Percentiles rank a stretch among this genome's conserved stretches.
These are phyloP conservation scores for Peromyscus californicus DNA, from an alignment of 2,113 vertebrate species.

Conservation along the genomic window DNA sequence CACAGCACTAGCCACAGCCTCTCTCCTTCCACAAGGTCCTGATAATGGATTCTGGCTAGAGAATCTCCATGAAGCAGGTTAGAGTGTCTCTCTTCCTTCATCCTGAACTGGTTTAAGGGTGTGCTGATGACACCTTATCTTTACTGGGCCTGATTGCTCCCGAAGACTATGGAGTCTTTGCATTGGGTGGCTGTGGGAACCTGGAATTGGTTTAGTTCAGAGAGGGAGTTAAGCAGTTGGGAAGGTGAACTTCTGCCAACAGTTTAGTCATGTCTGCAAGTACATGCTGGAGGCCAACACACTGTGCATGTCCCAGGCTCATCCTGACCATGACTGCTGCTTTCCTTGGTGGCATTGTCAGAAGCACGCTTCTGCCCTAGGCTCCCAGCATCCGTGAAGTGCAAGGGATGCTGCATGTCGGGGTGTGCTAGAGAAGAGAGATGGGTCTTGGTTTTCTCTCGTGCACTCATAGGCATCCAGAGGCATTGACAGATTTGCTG, in stretches of 20 bases:
- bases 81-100: neutral
- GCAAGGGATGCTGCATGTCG: slow-evolving; percentile 9
- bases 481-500: neutral
- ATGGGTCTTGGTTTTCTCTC: neutral
- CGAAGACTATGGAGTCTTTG: neutral
- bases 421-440: slow-evolving; percentile 6
- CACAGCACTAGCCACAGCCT: neutral
- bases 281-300: neutral
- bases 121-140: neutral
- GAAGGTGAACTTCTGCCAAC: neutral
- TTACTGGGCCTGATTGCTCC: neutral
- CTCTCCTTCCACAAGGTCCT: neutral
- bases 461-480: neutral
- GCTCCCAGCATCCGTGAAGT: neutral
- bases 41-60: slow-evolving; percentile 17
- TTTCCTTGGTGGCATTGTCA: neutral
- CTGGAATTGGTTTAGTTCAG: neutral
- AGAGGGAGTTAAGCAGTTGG: neutral
- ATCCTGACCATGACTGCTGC: neutral
- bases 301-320: neutral
- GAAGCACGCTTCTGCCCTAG: neutral
- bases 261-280: neutral
- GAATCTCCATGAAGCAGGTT: neutral
- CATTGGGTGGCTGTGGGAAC: neutral
- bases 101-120: neutral